phyloP scores from a whole-genome alignment of 2,888 invertebrate genomes.

The Zygaena filipendulae region DNA sequence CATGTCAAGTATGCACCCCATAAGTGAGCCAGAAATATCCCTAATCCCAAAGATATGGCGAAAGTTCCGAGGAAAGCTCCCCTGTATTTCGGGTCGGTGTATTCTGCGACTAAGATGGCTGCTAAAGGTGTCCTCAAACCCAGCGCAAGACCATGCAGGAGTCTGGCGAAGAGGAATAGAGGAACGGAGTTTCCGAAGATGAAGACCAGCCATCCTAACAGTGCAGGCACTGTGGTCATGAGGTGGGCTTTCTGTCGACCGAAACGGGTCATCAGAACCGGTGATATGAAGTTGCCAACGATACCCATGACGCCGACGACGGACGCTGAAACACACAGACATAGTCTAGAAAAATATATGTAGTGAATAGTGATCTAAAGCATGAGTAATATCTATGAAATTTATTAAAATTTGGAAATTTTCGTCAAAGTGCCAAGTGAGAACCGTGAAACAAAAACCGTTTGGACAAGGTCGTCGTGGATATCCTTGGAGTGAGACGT shows the following conservation, averaged over 20 bases:
- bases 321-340: slow-evolving; percentile 57
- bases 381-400: no score
- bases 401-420: no score
- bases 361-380: not conserved
- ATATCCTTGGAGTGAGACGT: no score
- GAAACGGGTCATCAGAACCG: slow-evolving; percentile 63
- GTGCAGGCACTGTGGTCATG: slow-evolving; percentile 53
- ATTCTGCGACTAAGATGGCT: slow-evolving; percentile 69
- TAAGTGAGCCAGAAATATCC: slow-evolving; percentile 72
- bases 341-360: slow-evolving; percentile 1
- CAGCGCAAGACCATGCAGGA: slow-evolving; percentile 57
- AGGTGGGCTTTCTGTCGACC: slow-evolving; percentile 70
- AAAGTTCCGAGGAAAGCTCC: slow-evolving; percentile 72
- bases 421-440: no score
- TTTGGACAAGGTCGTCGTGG: no score
- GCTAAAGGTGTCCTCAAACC: slow-evolving; percentile 66
- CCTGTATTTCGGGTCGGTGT: slow-evolving; percentile 70
- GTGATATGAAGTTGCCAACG: slow-evolving; percentile 57
- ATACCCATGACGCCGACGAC: slow-evolving; percentile 57
- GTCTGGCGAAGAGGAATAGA: slow-evolving; percentile 45
- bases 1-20: slow-evolving; percentile 72
- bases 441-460: no score
- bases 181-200: slow-evolving; percentile 47
- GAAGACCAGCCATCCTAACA: slow-evolving; percentile 59
- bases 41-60: slow-evolving; percentile 70